phyloP scores from a whole-genome alignment of 2,888 invertebrate genomes.

The Drosophila cracens region DNA sequence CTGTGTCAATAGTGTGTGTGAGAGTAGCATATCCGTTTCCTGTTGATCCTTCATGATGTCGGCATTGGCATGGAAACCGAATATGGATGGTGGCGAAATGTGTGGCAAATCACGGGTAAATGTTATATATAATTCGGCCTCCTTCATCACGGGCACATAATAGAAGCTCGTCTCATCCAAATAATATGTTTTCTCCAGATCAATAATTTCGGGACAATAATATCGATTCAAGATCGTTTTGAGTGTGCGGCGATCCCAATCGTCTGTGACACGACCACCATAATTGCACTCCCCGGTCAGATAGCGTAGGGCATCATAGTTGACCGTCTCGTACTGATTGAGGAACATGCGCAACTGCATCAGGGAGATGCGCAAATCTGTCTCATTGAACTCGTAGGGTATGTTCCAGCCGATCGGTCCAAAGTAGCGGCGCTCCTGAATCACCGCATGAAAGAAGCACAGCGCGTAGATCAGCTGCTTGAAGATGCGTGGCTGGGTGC shows the following conservation, averaged over 20 bases:
- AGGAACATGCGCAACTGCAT: constrained; percentile 95
- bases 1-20: constrained; percentile 91
- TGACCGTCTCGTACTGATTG: constrained; percentile 92
- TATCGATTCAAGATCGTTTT: constrained; percentile 92
- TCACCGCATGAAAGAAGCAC: constrained; percentile 97
- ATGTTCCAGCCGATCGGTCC: constrained; percentile 98
- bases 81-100: constrained; percentile 92
- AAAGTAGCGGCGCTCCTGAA: constrained; percentile 95
- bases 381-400: constrained; percentile 97
- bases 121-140: constrained; percentile 89
- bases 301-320: constrained; percentile 94
- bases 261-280: constrained; percentile 97
- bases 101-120: constrained; percentile 90
- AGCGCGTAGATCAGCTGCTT: constrained; percentile 94
- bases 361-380: constrained; percentile 95
- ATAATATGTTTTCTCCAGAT: constrained; percentile 87
- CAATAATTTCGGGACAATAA: constrained; percentile 90
- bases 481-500: constrained; percentile 90
- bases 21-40: constrained; percentile 91
- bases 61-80: constrained; percentile 96
- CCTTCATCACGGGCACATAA: constrained; percentile 90
- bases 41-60: constrained; percentile 96
- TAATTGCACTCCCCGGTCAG: constrained; percentile 98
- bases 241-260: constrained; percentile 96
- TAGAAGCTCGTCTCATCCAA: constrained; percentile 90